Conservation (phyloP, 1,140 invertebrate species). For the Delia radicum region DNA sequence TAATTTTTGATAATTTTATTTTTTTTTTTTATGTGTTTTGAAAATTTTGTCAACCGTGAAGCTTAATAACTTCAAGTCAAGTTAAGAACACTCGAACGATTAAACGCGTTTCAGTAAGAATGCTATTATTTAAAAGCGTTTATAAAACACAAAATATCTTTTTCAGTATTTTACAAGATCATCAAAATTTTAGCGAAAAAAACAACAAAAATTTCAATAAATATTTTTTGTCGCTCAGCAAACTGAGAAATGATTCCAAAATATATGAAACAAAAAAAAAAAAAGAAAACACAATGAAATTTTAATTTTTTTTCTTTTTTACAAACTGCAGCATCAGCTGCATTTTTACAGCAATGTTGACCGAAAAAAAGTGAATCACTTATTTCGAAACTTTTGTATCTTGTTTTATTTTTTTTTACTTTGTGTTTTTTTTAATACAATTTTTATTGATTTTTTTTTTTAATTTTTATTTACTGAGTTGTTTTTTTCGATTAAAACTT, state of each 20-base stretch:
- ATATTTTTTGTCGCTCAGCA: neutral
- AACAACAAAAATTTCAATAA: neutral
- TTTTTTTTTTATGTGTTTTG: neutral
- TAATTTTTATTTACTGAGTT: neutral
- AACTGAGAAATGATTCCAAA: neutral
- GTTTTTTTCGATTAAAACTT: neutral
- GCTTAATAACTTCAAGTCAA: constrained; percentile 25
- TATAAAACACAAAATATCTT: neutral
- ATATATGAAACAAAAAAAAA: neutral
- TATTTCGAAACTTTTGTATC: no score
- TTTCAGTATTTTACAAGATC: constrained; percentile 11
- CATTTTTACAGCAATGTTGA: constrained; percentile 1
- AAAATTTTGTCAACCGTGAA: constrained; percentile 4
- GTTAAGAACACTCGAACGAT: constrained; percentile 29
- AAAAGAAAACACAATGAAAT: neutral
- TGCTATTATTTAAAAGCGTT: constrained; percentile 30
- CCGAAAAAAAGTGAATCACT: no score
- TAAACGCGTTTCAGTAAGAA: constrained; percentile 25
- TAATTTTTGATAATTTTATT: neutral
- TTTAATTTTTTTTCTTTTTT: neutral
- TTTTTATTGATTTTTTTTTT: neutral
- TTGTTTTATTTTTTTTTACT: neutral
- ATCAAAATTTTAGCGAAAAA: neutral
- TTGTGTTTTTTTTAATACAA: neutral
- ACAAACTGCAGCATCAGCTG: constrained; percentile 9